These are phyloP conservation scores for Leptopilina myrica DNA, from an alignment of 2,888 invertebrate genomes.

Conservation along the genomic window DNA sequence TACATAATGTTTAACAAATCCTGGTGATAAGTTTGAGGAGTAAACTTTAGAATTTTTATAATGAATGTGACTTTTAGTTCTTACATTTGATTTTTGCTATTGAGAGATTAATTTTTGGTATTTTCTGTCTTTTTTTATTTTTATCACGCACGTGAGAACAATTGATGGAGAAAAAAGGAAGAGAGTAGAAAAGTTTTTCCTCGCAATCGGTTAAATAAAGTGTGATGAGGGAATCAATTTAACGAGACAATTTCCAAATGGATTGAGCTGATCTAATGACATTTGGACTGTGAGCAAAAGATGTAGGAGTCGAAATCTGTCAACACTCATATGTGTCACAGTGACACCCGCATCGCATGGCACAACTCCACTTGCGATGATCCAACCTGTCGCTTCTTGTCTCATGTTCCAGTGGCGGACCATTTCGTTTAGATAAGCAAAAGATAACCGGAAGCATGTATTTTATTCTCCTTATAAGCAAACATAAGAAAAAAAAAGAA, in stretches of 20 bases:
- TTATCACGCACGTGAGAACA: too few species aligned
- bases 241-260: neutral
- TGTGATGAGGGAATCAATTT: slow-evolving; percentile 24
- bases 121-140: too few species aligned
- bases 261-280: slow-evolving; percentile 51
- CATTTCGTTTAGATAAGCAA: slow-evolving; percentile 52
- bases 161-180: neutral
- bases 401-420: slow-evolving; percentile 42
- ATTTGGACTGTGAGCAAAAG: slow-evolving; percentile 41
- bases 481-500: slow-evolving; percentile 4
- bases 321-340: slow-evolving; percentile 44
- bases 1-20: too few species aligned
- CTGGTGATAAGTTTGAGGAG: too few species aligned
- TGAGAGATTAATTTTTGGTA: too few species aligned
- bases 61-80: too few species aligned
- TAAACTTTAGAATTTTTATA: too few species aligned
- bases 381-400: slow-evolving; percentile 52
- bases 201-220: neutral
- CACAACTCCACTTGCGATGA: slow-evolving; percentile 46
- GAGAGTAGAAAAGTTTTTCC: neutral
- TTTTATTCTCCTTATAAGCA: slow-evolving; percentile 42
- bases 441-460: slow-evolving; percentile 44
- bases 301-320: slow-evolving; percentile 47
- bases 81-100: too few species aligned
- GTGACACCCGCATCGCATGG: slow-evolving; percentile 40